Conservation (phyloP, 2,797 vertebrate species). For the Characodon lateralis region DNA sequence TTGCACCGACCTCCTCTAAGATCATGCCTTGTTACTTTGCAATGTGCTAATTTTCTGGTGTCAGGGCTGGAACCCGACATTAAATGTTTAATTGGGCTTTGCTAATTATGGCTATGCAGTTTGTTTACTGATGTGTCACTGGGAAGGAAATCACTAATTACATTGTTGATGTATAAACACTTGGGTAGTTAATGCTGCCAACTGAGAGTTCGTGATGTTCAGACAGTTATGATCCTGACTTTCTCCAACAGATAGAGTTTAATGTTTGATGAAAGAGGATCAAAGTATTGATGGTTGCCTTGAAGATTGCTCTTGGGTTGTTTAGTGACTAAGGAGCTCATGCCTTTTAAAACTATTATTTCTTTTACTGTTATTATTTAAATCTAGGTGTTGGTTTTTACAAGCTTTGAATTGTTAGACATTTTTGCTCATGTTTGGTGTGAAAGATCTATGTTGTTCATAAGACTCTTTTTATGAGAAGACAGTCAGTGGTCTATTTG, state of each 20-base stretch:
- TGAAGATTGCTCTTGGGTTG: background rate
- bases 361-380: background rate
- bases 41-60: conserved; percentile 4
- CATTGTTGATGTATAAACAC: conserved; percentile 12
- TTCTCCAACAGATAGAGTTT: background rate
- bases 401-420: background rate
- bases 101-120: conserved; percentile 31
- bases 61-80: conserved; percentile 19
- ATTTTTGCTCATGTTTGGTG: background rate
- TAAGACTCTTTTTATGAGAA: background rate
- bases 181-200: conserved; percentile 2
- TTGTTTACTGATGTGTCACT: conserved; percentile 16
- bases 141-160: conserved; percentile 15
- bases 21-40: background rate
- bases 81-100: conserved; percentile 37
- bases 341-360: background rate
- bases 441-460: background rate
- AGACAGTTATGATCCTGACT: background rate
- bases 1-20: too few relatives aligned
- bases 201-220: background rate
- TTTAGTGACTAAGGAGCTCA: too few relatives aligned
- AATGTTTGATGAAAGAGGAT: background rate
- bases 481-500: background rate
- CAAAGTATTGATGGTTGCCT: background rate
- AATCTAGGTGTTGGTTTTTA: background rate